Conservation (phyloP, 2,888 invertebrate species). For the Beris chalybata region DNA sequence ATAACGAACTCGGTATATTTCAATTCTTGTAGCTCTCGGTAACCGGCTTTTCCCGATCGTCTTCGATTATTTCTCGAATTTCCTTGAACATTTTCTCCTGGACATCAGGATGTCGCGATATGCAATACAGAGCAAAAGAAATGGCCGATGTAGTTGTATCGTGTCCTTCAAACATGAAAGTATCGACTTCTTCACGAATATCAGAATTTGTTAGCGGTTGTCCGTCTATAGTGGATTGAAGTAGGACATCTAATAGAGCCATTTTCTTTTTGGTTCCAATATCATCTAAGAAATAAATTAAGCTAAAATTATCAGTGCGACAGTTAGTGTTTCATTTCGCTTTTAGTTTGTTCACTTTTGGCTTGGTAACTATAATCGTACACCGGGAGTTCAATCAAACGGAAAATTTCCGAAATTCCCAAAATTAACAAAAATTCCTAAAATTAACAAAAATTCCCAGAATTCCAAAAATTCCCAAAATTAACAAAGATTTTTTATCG, state of each 20-base stretch:
- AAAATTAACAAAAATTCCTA: no score
- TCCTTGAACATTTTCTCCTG: slow-evolving; percentile 49
- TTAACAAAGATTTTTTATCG: no score
- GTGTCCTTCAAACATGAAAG: slow-evolving; percentile 68
- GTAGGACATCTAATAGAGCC: slow-evolving; percentile 67
- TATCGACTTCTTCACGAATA: slow-evolving; percentile 70
- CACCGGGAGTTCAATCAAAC: no score
- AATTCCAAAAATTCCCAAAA: no score
- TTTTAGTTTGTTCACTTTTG: no score
- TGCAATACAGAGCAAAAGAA: slow-evolving; percentile 45
- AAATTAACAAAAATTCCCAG: no score
- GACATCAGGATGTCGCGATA: slow-evolving; percentile 48
- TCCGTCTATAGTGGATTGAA: slow-evolving; percentile 62
- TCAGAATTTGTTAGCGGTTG: slow-evolving; percentile 60
- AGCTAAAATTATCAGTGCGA: no score
- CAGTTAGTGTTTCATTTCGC: no score
- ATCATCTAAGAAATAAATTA: no score
- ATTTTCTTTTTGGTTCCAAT: slow-evolving; percentile 62
- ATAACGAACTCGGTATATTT: slow-evolving; percentile 64
- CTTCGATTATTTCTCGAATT: slow-evolving; percentile 45
- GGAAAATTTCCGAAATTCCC: no score
- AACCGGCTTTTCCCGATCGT: slow-evolving; percentile 41
- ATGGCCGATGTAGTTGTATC: slow-evolving; percentile 51
- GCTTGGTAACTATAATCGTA: no score
- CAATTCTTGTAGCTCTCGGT: slow-evolving; percentile 45